These are phyloP conservation scores for Mimas tiliae DNA, from an alignment of 2,888 invertebrate genomes.

Conservation along the genomic window DNA sequence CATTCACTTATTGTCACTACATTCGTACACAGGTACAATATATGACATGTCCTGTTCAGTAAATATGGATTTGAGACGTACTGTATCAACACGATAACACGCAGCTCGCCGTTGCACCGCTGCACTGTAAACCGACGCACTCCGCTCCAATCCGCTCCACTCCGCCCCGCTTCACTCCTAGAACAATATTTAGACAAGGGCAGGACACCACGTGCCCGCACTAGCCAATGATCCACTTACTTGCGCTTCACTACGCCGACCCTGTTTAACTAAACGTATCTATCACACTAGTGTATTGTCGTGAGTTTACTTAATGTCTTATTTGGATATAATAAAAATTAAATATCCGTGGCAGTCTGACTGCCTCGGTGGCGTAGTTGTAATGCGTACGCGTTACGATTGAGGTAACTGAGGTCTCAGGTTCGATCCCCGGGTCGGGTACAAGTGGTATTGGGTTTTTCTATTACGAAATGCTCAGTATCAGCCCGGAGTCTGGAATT, in stretches of 20 bases:
- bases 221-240: slow-evolving; percentile 20
- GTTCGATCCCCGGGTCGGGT: too few species aligned
- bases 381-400: too few species aligned
- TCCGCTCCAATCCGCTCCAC: slow-evolving; percentile 14
- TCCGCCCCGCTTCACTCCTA: neutral
- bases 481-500: too few species aligned
- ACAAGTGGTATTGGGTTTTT: too few species aligned
- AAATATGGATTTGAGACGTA: slow-evolving; percentile 38
- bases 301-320: neutral
- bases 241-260: neutral
- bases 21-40: neutral
- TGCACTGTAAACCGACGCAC: slow-evolving; percentile 21
- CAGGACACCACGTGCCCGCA: slow-evolving; percentile 5
- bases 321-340: too few species aligned
- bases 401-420: too few species aligned
- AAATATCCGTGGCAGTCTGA: too few species aligned
- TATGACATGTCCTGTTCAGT: slow-evolving; percentile 26
- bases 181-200: slow-evolving; percentile 6
- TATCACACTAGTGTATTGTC: neutral
- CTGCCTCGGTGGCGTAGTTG: too few species aligned
- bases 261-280: neutral
- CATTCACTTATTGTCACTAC: too few species aligned
- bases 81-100: slow-evolving; percentile 46
- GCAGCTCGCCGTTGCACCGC: slow-evolving; percentile 22
- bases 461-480: too few species aligned